Evolutionary conservation across 2,113 vertebrate genomes (phyloP).

Genomic region (Heterochromis multidens): DNA sequence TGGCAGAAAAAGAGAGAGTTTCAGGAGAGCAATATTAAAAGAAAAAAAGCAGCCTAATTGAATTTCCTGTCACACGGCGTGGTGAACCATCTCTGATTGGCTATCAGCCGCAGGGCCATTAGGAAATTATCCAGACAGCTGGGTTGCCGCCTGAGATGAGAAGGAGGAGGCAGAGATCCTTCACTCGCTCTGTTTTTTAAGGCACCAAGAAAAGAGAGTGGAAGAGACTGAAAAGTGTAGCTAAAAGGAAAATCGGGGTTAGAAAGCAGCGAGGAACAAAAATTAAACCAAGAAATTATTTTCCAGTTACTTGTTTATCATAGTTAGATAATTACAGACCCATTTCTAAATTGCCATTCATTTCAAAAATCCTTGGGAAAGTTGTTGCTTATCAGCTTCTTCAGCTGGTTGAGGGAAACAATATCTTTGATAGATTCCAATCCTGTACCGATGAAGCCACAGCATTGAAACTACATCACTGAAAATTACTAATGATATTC

Average conservation of each 20-base stretch:
- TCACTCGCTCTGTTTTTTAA: neutral
- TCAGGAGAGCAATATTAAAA: neutral
- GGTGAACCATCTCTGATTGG: slow-evolving; percentile 45
- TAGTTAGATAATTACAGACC: neutral
- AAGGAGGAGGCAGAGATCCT: neutral
- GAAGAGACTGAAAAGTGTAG: neutral
- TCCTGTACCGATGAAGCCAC: neutral
- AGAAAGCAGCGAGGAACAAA: neutral
- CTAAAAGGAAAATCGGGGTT: neutral
- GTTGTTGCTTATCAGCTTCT: neutral
- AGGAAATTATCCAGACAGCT: slow-evolving; percentile 45
- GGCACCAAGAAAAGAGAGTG: neutral
- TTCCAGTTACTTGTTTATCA: too few species aligned
- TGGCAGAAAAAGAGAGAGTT: neutral
- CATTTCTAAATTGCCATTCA: neutral
- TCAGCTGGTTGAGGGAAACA: neutral
- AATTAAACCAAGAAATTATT: neutral
- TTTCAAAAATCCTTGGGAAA: neutral
- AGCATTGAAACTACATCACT: neutral
- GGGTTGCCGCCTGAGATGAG: slow-evolving; percentile 5
- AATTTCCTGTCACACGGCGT: slow-evolving; percentile 46
- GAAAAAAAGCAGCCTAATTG: slow-evolving; percentile 36
- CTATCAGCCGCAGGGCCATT: slow-evolving; percentile 30
- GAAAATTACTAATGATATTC: neutral
- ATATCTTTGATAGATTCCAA: neutral